Evolutionary conservation across 2,113 vertebrate genomes (phyloP), one percentile per base, ranked within the genome.

Genomic region (Bujurquina vittata): DNA sequence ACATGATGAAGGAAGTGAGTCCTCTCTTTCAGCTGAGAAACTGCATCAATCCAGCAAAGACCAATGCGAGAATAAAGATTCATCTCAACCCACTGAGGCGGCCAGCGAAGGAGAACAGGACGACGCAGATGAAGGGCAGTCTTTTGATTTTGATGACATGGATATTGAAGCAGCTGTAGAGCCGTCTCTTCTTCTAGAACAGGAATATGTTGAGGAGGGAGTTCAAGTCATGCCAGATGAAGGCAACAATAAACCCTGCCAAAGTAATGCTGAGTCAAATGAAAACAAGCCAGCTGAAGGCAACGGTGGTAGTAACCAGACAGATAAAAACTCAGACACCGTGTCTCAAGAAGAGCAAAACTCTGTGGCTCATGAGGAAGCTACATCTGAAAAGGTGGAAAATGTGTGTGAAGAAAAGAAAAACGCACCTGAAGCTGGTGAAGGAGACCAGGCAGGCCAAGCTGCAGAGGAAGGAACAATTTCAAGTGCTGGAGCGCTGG

Each of bases 111-210:
- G 0, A 26, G 88, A 91, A 29, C 84, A 87, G 2, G 76, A 90
- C 0, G 29, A 10, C 1, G 87, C 75, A 14, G 83, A 92, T 3
- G 91, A 94, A 77, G 93, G 90, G 14, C 89, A 84, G 59, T 90
- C 89, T 6, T 95, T 95, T 89, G 93, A 95, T 75, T 95, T 94
- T 81, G 92, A 95, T 55, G 92, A 94, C 33, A 31, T 88, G 55
- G 91, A 94, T 23, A 17, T 85, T 0, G 93, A 93, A n/a, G 76
- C 35, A 10, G 82, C 86, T 11, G 3, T 77, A 2, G 81, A 2
- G 1, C 31, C 54, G 1, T 54, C 43, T 29, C 9, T 15, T 6
- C 6, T 56, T 23, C 40, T 6, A 1, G 11, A 55, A 10, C 26
- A 56, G 61, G 82, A 85, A 35, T 59, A 73, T 4, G 26, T 76